These are phyloP conservation scores for Dryocosmus kuriphilus DNA, from an alignment of 2,888 invertebrate species.

Conservation along the genomic window DNA sequence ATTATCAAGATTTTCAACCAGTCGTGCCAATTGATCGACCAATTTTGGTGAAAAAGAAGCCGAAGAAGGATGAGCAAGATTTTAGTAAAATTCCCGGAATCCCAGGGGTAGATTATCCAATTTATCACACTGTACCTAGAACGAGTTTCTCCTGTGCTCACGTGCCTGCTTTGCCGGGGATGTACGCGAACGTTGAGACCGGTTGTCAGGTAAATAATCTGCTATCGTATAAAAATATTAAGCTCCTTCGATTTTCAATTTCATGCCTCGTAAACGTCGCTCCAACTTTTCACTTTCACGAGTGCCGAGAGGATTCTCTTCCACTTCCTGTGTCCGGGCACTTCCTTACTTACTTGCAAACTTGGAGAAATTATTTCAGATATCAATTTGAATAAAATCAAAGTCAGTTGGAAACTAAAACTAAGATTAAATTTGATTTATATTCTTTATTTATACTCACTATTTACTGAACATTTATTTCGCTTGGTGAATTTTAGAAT, in stretches of 20 bases:
- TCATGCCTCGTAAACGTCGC: slow-evolving; percentile 39
- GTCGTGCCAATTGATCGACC: slow-evolving; percentile 56
- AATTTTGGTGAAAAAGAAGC: slow-evolving; percentile 60
- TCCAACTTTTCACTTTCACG: slow-evolving; percentile 30
- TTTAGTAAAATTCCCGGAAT: slow-evolving; percentile 89
- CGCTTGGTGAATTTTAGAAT: not conserved
- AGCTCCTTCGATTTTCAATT: slow-evolving; percentile 37
- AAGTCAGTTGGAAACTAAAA: not conserved
- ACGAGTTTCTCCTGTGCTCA: slow-evolving; percentile 89
- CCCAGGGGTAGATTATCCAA: slow-evolving; percentile 90
- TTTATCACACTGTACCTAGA: slow-evolving; percentile 87
- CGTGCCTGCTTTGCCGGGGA: slow-evolving; percentile 90
- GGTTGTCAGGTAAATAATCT: slow-evolving; percentile 85
- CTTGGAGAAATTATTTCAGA: not conserved
- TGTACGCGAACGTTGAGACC: slow-evolving; percentile 94
- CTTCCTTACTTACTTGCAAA: slow-evolving; percentile 25
- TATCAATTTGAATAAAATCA: not conserved
- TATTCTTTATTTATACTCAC: not conserved
- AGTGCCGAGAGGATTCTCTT: slow-evolving; percentile 11
- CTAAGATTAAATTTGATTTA: not conserved
- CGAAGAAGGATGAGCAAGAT: slow-evolving; percentile 84
- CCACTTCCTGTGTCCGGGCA: not conserved
- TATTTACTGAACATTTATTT: not conserved
- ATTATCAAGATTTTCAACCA: slow-evolving; percentile 64
- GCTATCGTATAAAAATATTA: slow-evolving; percentile 30